Evolutionary conservation across 1,140 invertebrate genomes (phyloP), one percentile per base, ranked within the genome.

Genomic region (Pseudomyrmex sp.): DNA sequence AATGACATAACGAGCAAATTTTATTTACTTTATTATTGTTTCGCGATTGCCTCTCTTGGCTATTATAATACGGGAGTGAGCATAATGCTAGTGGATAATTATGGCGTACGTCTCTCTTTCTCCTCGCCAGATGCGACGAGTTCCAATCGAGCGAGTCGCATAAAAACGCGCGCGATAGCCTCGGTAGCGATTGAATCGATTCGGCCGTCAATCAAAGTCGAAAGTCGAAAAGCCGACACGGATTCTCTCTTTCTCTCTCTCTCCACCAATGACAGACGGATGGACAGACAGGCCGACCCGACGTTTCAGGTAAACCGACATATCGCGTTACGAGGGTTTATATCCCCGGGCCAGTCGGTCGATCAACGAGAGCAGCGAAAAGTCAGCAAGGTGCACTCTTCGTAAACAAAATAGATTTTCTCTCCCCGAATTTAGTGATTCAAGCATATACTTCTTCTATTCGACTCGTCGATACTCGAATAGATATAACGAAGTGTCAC

Each of bases 151-250:
- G 20, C 65, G 61, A 18, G 52, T 58, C 63, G 44, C 5, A 80
- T 70, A 80, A 80, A 80, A 80, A 80, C 66, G 54, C 66, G 56
- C 12, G n/a, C 76, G 76, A 70, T 79, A 79, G 76, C n/a, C 44
- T 79, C 62, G 76, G 23, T 12, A 48, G 72, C 83, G 82, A 89
- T 88, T 69, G 61, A 52, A 56, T 65, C 76, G 85, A 88, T 88
- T 70, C 72, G 75, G 23, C 75, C 48, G 88, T 89, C 88, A 89
- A 83, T 89, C 88, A 88, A 89, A 89, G 87, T 89, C 88, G 80
- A 56, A 77, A 89, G 82, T 86, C 85, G 87, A 89, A 89, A 89
- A 89, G 88, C 61, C 54, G 84, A 85, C 83, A 62, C 46, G 65
- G 50, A 35, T 3, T 52, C 46, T 46, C 63, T 70, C n/a, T 80